phyloP scores from a whole-genome alignment of 2,888 invertebrate species.

The Drosophila algonquin region DNA sequence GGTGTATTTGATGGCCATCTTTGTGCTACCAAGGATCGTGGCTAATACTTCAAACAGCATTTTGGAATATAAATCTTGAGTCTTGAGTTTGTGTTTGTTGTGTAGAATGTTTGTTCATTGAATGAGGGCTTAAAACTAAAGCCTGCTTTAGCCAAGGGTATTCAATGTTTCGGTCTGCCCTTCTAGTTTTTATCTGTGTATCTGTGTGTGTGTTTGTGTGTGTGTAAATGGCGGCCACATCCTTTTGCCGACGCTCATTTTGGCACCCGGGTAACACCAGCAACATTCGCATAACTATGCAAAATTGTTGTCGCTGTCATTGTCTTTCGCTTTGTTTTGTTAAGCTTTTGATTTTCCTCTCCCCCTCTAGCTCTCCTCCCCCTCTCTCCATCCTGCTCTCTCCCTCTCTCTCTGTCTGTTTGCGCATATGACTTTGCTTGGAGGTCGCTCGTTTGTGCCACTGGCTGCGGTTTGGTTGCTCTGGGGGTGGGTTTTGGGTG shows the following conservation, averaged over 20 bases:
- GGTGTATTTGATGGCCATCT: too few species aligned
- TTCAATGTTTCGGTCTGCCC: background rate
- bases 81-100: too few species aligned
- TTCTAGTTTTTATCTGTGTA: background rate
- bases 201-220: constrained; percentile 17
- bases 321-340: constrained; percentile 65
- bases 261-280: constrained; percentile 64
- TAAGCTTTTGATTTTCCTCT: constrained; percentile 70
- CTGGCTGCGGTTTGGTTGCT: constrained; percentile 35
- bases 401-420: constrained; percentile 33
- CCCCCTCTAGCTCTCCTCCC: background rate
- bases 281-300: constrained; percentile 74
- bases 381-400: background rate
- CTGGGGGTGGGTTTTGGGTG: constrained; percentile 5
- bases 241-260: constrained; percentile 76
- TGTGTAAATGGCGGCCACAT: constrained; percentile 76
- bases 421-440: constrained; percentile 75
- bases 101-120: too few species aligned
- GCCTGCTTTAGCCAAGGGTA: background rate
- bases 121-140: too few species aligned
- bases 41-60: too few species aligned
- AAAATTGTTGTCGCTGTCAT: constrained; percentile 67
- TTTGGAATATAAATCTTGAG: too few species aligned
- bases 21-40: too few species aligned
- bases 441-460: constrained; percentile 57